These are phyloP conservation scores for Microcebus tavaratra DNA, from an alignment of 2,113 vertebrate genomes.

Conservation along the genomic window DNA sequence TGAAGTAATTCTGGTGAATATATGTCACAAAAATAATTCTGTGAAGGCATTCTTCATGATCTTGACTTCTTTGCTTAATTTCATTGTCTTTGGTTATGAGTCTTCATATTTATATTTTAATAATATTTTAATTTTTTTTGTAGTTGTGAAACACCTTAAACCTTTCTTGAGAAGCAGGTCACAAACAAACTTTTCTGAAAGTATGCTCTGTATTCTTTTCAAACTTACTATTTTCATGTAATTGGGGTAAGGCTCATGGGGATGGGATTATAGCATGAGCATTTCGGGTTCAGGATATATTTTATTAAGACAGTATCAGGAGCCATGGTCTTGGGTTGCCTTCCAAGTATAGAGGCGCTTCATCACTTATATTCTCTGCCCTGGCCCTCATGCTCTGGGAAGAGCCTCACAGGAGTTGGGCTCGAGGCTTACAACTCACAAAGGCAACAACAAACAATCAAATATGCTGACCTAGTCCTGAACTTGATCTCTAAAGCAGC, in stretches of 20 bases:
- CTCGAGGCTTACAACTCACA: neutral
- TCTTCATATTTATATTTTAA: neutral
- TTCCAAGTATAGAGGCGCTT: neutral
- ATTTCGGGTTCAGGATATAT: neutral
- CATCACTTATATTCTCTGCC: neutral
- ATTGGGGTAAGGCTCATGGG: neutral
- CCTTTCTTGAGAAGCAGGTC: neutral
- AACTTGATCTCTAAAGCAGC: neutral
- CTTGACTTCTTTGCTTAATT: conserved; percentile 9
- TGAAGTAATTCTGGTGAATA: neutral
- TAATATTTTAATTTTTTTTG: neutral
- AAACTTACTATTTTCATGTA: neutral
- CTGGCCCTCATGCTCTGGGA: neutral
- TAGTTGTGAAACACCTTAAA: neutral
- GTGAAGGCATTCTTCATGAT: neutral
- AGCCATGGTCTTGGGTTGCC: neutral
- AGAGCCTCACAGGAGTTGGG: neutral
- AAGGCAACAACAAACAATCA: neutral
- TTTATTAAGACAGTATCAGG: neutral
- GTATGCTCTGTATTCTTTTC: neutral
- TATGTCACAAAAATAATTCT: neutral
- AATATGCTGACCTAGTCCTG: accelerated
- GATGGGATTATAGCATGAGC: neutral
- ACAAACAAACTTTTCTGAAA: neutral
- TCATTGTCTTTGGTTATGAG: neutral